phyloP scores from a whole-genome alignment of 2,797 vertebrate species.

The Lophura swinhoii region DNA sequence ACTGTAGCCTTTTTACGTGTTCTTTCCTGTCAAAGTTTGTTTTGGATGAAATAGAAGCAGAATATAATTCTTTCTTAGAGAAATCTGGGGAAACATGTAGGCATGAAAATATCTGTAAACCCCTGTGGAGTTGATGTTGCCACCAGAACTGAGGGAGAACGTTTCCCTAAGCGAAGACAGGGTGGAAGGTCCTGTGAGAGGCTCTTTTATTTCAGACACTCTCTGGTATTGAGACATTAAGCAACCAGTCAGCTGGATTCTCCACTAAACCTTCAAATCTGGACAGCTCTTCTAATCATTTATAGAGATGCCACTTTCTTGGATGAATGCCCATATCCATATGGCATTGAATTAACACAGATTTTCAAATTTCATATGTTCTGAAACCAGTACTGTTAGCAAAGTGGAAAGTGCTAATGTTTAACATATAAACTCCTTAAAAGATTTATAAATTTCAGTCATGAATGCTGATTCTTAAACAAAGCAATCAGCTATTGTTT shows the following conservation, averaged over 20 bases:
- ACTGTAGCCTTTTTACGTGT: not conserved
- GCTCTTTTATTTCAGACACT: not conserved
- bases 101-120: not conserved
- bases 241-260: slow-evolving; percentile 15
- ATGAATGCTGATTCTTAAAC: slow-evolving; percentile 27
- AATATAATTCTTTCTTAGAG: not conserved
- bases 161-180: not conserved
- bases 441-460: slow-evolving; percentile 30
- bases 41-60: not conserved
- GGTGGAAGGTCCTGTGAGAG: not conserved
- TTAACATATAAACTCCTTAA: not conserved
- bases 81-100: not conserved
- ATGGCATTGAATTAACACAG: slow-evolving; percentile 63
- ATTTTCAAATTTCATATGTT: slow-evolving; percentile 50
- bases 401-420: slow-evolving; percentile 21
- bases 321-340: slow-evolving; percentile 50
- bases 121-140: not conserved
- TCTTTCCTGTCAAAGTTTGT: not conserved
- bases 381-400: not conserved
- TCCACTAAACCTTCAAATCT: slow-evolving; percentile 16
- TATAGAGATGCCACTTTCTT: slow-evolving; percentile 48
- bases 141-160: not conserved
- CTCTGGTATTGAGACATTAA: not conserved
- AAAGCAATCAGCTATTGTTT: not conserved
- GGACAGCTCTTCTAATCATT: slow-evolving; percentile 20